phyloP scores from a whole-genome alignment of 2,797 vertebrate genomes.

The Rachycentron canadum region DNA sequence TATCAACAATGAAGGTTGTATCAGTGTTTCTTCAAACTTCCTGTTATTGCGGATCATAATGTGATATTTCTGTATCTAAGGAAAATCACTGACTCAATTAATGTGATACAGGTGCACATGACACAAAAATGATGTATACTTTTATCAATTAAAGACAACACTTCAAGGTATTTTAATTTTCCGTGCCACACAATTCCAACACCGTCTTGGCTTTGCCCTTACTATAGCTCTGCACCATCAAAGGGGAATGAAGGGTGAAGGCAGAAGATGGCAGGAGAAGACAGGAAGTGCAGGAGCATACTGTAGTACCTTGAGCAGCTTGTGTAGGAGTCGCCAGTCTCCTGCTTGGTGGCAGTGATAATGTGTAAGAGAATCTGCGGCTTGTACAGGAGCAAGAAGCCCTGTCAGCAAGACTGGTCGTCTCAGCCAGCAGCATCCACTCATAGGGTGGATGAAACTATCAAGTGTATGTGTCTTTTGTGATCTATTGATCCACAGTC shows the following conservation, averaged over 20 bases:
- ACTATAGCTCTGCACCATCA: constrained; percentile 4
- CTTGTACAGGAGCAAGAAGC: constrained; percentile 63
- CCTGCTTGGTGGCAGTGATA: constrained; percentile 60
- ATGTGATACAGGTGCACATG: neutral
- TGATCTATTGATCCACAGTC: constrained; percentile 76
- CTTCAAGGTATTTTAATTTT: neutral
- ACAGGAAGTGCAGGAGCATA: constrained; percentile 43
- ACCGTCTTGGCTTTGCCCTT: neutral
- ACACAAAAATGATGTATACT: constrained; percentile 5
- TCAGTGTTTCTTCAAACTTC: neutral
- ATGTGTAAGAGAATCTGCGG: constrained; percentile 75
- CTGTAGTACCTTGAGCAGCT: constrained; percentile 50
- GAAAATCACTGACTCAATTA: constrained; percentile 5
- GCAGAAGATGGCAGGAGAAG: constrained; percentile 50
- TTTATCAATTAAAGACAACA: constrained; percentile 13
- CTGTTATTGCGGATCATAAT: constrained; percentile 5
- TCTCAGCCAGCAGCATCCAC: constrained; percentile 54
- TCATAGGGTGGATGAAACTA: constrained; percentile 56
- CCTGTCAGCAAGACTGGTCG: constrained; percentile 70
- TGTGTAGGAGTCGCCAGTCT: constrained; percentile 53
- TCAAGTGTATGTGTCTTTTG: constrained; percentile 73
- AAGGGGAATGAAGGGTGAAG: constrained; percentile 12
- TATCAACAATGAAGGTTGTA: constrained; percentile 3
- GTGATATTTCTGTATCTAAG: neutral
- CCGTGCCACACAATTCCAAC: neutral